A percentile compares a stretch with the other conserved stretches of the same genome.
These are phyloP conservation scores for Polyommatus iphigenia DNA, from an alignment of 2,888 invertebrate species.

Conservation along the genomic window DNA sequence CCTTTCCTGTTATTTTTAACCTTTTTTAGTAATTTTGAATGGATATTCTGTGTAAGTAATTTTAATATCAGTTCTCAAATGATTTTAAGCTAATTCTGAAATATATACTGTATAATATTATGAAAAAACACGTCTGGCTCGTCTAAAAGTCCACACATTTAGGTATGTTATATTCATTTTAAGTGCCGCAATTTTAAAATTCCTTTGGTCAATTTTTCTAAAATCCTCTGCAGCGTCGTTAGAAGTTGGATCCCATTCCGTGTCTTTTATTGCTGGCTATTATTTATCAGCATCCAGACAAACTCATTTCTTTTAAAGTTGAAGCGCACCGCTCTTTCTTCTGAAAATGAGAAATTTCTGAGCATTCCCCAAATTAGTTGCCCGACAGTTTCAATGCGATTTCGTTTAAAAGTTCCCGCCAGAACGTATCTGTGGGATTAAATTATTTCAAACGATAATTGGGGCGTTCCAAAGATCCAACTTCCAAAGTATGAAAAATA, in stretches of 20 bases:
- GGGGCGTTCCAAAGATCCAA: background rate
- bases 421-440: background rate
- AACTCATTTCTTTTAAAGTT: constrained; percentile 36
- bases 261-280: constrained; percentile 36
- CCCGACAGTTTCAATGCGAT: constrained; percentile 24
- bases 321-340: constrained; percentile 30
- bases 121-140: background rate
- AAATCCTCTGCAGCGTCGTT: constrained; percentile 32
- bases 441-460: constrained; percentile 2
- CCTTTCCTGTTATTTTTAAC: background rate
- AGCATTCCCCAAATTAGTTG: constrained; percentile 26
- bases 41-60: background rate
- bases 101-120: too few species aligned
- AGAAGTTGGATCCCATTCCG: constrained; percentile 34
- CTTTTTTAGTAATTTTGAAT: background rate
- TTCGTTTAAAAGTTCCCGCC: constrained; percentile 9
- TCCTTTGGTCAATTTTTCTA: constrained; percentile 31
- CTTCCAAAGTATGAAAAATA: background rate
- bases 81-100: too few species aligned
- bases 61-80: background rate
- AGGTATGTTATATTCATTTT: background rate
- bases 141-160: background rate
- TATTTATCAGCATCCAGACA: constrained; percentile 36
- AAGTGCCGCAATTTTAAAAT: background rate
- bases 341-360: constrained; percentile 32